These are phyloP conservation scores for Montipora sp. DNA, from an alignment of 64 coral and sea anemone genomes.

Conservation along the genomic window DNA sequence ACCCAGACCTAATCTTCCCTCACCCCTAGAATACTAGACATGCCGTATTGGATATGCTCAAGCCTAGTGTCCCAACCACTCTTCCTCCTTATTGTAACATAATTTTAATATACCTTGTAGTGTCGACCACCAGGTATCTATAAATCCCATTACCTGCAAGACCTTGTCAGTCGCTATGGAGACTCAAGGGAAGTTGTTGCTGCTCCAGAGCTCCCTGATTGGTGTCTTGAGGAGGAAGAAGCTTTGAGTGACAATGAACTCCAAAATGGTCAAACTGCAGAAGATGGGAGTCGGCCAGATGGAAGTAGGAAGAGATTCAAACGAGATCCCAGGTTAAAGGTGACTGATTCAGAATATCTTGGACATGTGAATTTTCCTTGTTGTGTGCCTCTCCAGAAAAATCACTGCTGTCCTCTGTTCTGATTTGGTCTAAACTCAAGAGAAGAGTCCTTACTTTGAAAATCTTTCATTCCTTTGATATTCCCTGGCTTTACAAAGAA, in stretches of 20 bases:
- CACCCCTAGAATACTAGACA: too few relatives aligned
- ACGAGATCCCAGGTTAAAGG: conserved; percentile 73
- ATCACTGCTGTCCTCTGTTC: too few relatives aligned
- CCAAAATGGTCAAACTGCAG: conserved; percentile 30
- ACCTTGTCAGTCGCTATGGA: conserved; percentile 81
- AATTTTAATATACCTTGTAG: background rate
- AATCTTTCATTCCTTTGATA: too few relatives aligned
- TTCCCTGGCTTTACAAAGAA: too few relatives aligned
- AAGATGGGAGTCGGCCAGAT: conserved; percentile 64
- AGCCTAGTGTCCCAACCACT: too few relatives aligned
- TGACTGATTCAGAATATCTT: background rate
- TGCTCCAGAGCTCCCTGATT: conserved; percentile 87
- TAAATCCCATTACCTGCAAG: conserved; percentile 90
- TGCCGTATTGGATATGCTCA: too few relatives aligned
- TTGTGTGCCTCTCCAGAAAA: too few relatives aligned
- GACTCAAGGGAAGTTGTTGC: conserved; percentile 60
- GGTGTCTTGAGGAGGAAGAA: conserved; percentile 89
- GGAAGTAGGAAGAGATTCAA: conserved; percentile 66
- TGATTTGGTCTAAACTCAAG: too few relatives aligned
- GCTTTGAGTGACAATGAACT: conserved; percentile 88
- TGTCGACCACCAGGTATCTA: conserved; percentile 92
- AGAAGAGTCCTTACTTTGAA: too few relatives aligned
- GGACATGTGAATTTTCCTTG: too few relatives aligned
- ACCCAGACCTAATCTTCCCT: too few relatives aligned
- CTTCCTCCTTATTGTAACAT: background rate